Base-by-base conservation (phyloP, 2,888 invertebrate species). In the Apodemia duryi region DNA sequence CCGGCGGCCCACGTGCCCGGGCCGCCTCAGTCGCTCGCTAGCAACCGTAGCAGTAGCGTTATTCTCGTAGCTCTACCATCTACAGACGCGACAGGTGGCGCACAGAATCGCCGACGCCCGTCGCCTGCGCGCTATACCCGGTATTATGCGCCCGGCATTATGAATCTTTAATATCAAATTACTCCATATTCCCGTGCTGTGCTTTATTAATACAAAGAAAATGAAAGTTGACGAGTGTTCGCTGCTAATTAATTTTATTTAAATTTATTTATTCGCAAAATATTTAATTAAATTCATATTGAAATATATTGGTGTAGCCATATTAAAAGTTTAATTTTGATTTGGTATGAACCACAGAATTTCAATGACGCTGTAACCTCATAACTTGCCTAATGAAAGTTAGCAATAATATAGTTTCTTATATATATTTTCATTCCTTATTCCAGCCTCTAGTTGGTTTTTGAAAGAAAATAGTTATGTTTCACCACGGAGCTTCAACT, bases 1-100 rank as follows among this genome's bases (percentile, higher is more conserved):
- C 74, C 78, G 78, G 78, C 82, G 72, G 71, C 75, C 81, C 88
- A 85, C 87, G 88, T 86, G 88, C 88, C 86, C 84, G 85, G 85
- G 83, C 81, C 67, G 71, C 69, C 62, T 66, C 71, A 66, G 71
- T 67, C 71, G 72, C 75, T 60, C 74, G 77, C 75, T 76, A 81
- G 82, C 82, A 71, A 75, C 78, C 80, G 32, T 60, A 11, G 60
- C 13, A 32, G 57, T 2, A 32, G 57, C 57, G 57, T 57, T 10
- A 29, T 13, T 35, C 13, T 35, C 71, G 70, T 69, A 70, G 65
- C 69, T 69, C 74, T 72, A 74, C 74, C 77, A 11, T 74, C 76
- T 75, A 76, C 72, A 69, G 69, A 78, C 82, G 83, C 84, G 81
- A 83, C 84, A 85, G 85, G 85, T 85, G 86, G 75, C 75, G 74